These are phyloP conservation scores for Phalloptychus januarius DNA, from an alignment of 2,797 vertebrate genomes.

Conservation along the genomic window DNA sequence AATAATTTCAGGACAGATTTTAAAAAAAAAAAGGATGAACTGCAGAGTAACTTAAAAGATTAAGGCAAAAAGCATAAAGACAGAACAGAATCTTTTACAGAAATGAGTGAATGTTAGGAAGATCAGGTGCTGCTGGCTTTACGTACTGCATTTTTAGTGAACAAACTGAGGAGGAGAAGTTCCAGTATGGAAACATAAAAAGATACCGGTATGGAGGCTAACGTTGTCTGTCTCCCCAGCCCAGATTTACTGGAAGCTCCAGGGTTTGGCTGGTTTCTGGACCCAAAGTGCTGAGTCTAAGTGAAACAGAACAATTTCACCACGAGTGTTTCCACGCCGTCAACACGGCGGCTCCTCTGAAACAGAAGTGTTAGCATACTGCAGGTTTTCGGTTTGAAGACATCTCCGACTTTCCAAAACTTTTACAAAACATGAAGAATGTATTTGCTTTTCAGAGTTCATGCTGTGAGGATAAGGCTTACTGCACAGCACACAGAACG, in stretches of 20 bases:
- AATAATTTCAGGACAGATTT: constrained; percentile 1
- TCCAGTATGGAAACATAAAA: constrained; percentile 66
- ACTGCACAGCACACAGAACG: constrained; percentile 19
- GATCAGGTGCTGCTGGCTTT: constrained; percentile 50
- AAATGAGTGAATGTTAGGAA: constrained; percentile 44
- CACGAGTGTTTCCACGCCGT: constrained; percentile 20
- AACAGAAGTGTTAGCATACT: constrained; percentile 25
- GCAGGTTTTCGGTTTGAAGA: constrained; percentile 27
- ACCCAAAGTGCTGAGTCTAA: constrained; percentile 81
- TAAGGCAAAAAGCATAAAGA: constrained; percentile 63
- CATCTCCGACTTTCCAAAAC: neutral
- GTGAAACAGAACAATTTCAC: constrained; percentile 71
- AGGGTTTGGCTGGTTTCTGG: constrained; percentile 75
- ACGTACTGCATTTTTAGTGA: constrained; percentile 59
- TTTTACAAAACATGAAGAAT: neutral
- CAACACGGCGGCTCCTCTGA: constrained; percentile 25
- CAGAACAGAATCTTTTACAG: constrained; percentile 15
- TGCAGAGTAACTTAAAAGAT: constrained; percentile 31
- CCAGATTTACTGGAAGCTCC: constrained; percentile 82
- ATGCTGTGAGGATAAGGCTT: constrained; percentile 61
- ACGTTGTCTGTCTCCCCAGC: constrained; percentile 75
- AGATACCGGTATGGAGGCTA: constrained; percentile 85
- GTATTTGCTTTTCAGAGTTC: constrained; percentile 9
- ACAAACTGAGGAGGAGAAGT: constrained; percentile 54
- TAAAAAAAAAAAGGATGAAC: neutral